Evolutionary conservation across 2,797 vertebrate genomes (phyloP).

Genomic region (Fundulus diaphanus): DNA sequence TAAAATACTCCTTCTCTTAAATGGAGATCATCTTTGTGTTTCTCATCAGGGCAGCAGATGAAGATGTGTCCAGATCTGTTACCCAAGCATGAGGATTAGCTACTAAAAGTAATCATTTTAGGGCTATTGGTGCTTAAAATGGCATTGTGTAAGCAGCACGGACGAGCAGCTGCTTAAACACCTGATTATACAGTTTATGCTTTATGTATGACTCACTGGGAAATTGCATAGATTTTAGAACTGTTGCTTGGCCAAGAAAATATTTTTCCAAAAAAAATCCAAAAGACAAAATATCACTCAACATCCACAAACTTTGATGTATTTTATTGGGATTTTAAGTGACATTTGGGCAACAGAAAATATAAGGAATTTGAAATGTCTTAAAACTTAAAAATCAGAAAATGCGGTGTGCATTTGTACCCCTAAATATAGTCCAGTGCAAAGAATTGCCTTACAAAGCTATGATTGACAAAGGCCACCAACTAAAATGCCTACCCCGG

Average conservation of each 20-base stretch:
- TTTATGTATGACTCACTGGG: background rate
- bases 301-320: background rate
- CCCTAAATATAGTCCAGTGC: background rate
- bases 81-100: background rate
- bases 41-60: conserved; percentile 18
- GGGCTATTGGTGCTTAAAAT: background rate
- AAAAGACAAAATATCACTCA: background rate
- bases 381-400: background rate
- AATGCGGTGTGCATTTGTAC: background rate
- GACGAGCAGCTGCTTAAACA: background rate
- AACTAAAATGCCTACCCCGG: no score
- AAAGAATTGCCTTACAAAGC: no score
- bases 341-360: background rate
- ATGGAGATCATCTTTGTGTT: conserved; percentile 20
- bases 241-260: background rate
- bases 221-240: background rate
- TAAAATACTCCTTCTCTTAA: conserved; percentile 27
- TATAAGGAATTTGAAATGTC: background rate
- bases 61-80: background rate
- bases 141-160: background rate
- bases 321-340: background rate
- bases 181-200: background rate
- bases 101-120: no score
- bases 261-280: no score
- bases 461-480: no score